A percentile compares a stretch with the other conserved stretches of the same genome.
Conservation (phyloP, 2,888 invertebrate genomes). For the Tubulanus polymorphus region DNA sequence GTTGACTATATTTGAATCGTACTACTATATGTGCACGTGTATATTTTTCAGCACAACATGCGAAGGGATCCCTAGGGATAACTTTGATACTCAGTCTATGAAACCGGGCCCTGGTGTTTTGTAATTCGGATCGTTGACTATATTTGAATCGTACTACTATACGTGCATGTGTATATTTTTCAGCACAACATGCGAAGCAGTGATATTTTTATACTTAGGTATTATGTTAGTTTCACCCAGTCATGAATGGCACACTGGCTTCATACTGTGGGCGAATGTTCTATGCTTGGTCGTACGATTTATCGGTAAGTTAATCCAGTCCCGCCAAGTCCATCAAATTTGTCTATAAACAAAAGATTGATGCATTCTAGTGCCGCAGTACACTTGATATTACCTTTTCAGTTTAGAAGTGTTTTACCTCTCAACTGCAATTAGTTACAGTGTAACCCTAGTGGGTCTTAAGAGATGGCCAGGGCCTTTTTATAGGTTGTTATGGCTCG, state of each 20-base stretch:
- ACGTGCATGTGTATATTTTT: constrained; percentile 14
- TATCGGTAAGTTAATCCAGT: constrained; percentile 54
- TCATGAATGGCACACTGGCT: constrained; percentile 56
- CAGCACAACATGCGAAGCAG: constrained; percentile 58
- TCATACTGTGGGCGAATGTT: constrained; percentile 53
- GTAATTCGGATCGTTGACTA: not conserved
- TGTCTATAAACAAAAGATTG: too few species aligned
- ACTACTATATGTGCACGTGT: constrained; percentile 4
- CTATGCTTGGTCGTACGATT: constrained; percentile 55
- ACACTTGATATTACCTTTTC: too few species aligned
- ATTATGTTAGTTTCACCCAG: constrained; percentile 56
- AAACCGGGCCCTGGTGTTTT: too few species aligned
- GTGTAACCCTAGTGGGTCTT: too few species aligned
- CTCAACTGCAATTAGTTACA: too few species aligned
- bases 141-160: not conserved
- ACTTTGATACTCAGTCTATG: too few species aligned
- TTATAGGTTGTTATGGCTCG: too few species aligned
- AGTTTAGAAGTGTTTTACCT: too few species aligned
- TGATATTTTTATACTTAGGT: constrained; percentile 61
- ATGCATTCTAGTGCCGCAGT: too few species aligned
- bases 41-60: constrained; percentile 54
- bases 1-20: not conserved
- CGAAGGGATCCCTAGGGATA: too few species aligned
- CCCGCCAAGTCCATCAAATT: too few species aligned
- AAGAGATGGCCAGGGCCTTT: too few species aligned